phyloP scores from a whole-genome alignment of 1,140 invertebrate genomes.

The Zaprionus camerounensis region DNA sequence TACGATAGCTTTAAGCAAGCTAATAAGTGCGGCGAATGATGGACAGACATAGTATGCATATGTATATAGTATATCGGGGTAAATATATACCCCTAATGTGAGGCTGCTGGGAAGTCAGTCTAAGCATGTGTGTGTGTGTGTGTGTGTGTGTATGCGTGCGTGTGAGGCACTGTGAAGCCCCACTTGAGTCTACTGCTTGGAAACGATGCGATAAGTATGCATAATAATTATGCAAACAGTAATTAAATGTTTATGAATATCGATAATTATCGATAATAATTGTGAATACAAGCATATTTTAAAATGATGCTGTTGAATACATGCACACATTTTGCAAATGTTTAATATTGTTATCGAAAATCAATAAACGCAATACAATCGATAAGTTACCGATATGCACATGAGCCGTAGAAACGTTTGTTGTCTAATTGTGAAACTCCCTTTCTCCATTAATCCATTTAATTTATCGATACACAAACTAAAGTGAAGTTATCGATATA shows the following conservation, averaged over 20 bases:
- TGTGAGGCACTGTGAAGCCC: not conserved
- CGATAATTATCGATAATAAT: not conserved
- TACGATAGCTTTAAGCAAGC: constrained; percentile 31
- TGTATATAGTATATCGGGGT: not conserved
- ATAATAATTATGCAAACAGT: not conserved
- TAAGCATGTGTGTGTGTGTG: not conserved
- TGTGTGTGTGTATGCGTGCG: not conserved
- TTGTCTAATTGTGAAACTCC: not conserved
- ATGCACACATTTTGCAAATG: not conserved
- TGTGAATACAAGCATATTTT: not conserved
- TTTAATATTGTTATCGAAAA: not conserved
- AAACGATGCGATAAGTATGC: not conserved
- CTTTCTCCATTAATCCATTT: not conserved
- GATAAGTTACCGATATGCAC: not conserved
- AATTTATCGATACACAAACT: not conserved
- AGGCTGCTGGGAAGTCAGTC: not conserved
- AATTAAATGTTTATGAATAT: not conserved
- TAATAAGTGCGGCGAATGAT: constrained; percentile 55
- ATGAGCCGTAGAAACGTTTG: not conserved
- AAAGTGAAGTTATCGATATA: not conserved
- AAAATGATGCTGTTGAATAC: too few species aligned
- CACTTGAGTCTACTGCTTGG: not conserved
- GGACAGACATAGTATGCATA: not conserved
- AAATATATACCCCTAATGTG: not conserved
- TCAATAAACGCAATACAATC: not conserved